A percentile compares a stretch with the other conserved stretches of the same genome.
Conservation (phyloP, 2,888 invertebrate genomes). For the Chalcosyrphus nemorum region DNA sequence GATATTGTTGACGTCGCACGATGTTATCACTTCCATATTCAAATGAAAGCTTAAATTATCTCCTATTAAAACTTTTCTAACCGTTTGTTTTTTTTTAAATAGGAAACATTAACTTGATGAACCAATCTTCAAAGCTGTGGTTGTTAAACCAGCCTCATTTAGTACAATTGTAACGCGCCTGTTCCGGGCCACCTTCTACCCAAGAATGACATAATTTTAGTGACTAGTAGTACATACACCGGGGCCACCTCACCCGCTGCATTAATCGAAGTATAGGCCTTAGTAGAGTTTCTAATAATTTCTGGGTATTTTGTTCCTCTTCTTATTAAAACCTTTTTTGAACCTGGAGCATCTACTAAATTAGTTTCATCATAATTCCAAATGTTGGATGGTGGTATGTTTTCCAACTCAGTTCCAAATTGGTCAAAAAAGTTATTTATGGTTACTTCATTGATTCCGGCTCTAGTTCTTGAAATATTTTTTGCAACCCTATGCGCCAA, state of each 20-base stretch:
- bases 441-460: background rate
- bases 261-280: background rate
- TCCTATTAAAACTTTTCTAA: background rate
- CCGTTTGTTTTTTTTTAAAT: background rate
- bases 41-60: background rate
- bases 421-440: background rate
- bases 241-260: background rate
- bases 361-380: conserved; percentile 2
- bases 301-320: background rate
- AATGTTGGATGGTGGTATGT: background rate
- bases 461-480: background rate
- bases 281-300: conserved; percentile 1
- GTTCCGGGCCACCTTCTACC: background rate
- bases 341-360: conserved; percentile 2
- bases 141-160: background rate
- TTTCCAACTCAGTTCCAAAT: background rate
- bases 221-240: background rate
- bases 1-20: background rate
- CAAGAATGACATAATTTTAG: background rate
- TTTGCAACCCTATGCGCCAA: background rate
- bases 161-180: background rate
- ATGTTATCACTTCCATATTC: background rate
- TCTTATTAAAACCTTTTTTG: background rate
- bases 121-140: background rate
- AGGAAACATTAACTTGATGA: background rate